Evolutionary conservation across 2,113 vertebrate genomes (phyloP).

Genomic region (Polypterus senegalus): DNA sequence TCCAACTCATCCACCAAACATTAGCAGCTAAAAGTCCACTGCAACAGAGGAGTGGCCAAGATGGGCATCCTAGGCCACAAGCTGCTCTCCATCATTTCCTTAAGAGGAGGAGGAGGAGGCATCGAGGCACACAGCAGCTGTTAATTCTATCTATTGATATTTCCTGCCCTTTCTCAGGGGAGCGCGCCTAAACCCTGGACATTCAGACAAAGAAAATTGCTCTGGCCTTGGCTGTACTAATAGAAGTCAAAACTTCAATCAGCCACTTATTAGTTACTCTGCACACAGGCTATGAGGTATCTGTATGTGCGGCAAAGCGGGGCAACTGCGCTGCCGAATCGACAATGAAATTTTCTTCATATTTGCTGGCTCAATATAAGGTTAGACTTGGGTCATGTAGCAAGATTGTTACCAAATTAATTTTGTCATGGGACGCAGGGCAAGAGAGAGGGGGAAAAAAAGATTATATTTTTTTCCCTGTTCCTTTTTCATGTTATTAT

Average conservation of each 20-base stretch:
- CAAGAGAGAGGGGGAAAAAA: neutral
- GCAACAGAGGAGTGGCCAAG: no score
- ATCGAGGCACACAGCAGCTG: conserved; percentile 20
- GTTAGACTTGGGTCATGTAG: conserved; percentile 43
- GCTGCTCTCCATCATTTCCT: conserved; percentile 7
- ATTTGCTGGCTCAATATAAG: conserved; percentile 45
- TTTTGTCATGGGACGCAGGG: conserved; percentile 33
- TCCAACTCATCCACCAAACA: no score
- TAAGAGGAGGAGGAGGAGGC: conserved; percentile 21
- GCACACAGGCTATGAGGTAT: conserved; percentile 20
- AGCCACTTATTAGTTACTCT: conserved; percentile 44
- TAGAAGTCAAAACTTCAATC: conserved; percentile 52
- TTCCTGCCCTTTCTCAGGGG: conserved; percentile 36
- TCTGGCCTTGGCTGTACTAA: conserved; percentile 37
- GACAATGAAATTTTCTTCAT: conserved; percentile 33
- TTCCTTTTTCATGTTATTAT: neutral
- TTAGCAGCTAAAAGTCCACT: no score
- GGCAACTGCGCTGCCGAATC: conserved; percentile 32
- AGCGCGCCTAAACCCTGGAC: conserved; percentile 29
- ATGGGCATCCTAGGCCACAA: no score
- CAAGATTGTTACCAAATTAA: conserved; percentile 48
- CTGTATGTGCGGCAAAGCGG: conserved; percentile 36
- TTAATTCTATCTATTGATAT: conserved; percentile 24
- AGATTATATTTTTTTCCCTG: conserved; percentile 8
- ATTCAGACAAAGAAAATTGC: conserved; percentile 39